phyloP scores from a whole-genome alignment of 2,797 vertebrate species.

The Oceanodroma leucorhoa region DNA sequence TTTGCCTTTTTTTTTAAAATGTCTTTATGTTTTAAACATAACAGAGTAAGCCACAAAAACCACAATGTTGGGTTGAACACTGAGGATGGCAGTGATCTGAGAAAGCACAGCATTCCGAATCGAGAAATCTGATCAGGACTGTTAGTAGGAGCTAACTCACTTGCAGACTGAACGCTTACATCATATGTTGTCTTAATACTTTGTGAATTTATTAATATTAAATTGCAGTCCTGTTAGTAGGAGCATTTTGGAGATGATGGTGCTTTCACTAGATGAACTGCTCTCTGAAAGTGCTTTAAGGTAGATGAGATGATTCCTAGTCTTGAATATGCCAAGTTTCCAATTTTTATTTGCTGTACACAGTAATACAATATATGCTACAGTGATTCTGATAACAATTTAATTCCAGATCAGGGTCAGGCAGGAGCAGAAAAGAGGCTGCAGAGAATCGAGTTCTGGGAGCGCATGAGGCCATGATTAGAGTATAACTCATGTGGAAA shows the following conservation, averaged over 20 bases:
- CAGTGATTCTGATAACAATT: slow-evolving; percentile 2
- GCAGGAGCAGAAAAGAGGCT: slow-evolving; percentile 7
- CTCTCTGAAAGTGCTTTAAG: not conserved
- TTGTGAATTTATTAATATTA: not conserved
- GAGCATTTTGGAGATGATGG: not conserved
- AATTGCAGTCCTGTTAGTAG: not conserved
- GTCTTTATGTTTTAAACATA: not conserved
- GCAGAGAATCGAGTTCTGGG: slow-evolving; percentile 4
- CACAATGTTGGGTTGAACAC: not conserved
- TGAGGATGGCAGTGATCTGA: not conserved
- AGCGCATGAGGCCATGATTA: not conserved
- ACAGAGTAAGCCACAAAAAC: not conserved
- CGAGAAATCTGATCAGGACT: not conserved
- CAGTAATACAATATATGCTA: not conserved
- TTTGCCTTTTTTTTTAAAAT: not conserved
- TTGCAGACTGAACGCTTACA: not conserved
- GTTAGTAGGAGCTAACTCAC: not conserved
- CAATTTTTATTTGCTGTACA: not conserved
- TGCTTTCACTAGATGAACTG: not conserved
- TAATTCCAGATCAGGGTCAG: slow-evolving; percentile 18
- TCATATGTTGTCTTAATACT: not conserved
- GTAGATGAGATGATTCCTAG: not conserved
- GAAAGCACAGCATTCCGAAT: not conserved
- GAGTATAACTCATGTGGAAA: slow-evolving; percentile 40
- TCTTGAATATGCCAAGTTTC: not conserved